Evolutionary conservation across 2,113 vertebrate genomes (phyloP).

Genomic region (Clarias batrachus): DNA sequence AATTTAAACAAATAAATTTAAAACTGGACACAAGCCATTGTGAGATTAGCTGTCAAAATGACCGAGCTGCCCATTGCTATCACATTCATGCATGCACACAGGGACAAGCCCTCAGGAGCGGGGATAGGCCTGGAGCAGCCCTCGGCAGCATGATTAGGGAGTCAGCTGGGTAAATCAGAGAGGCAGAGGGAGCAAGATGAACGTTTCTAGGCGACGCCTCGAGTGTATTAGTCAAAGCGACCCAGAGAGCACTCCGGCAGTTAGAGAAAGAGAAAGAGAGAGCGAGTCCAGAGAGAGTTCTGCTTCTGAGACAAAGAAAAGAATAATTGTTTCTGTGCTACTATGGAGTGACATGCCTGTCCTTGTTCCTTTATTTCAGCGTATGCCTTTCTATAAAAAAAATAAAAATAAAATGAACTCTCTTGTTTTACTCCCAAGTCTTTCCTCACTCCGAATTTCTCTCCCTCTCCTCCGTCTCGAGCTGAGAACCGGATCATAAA

Average conservation of each 20-base stretch:
- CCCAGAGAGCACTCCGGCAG: conserved; percentile 31
- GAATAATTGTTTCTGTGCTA: conserved; percentile 50
- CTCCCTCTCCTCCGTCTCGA: not conserved
- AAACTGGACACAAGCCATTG: not conserved
- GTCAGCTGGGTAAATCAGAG: conserved; percentile 21
- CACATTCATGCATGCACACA: not conserved
- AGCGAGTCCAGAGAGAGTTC: conserved; percentile 38
- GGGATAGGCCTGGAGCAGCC: conserved; percentile 34
- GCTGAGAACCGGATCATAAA: conserved; percentile 4
- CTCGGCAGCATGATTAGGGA: conserved; percentile 35
- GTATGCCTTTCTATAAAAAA: not conserved
- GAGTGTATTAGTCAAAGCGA: conserved; percentile 41
- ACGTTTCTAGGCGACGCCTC: conserved; percentile 49
- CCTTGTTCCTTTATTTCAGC: conserved; percentile 1
- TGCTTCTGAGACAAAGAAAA: conserved; percentile 8
- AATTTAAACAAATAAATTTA: not conserved
- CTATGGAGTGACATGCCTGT: conserved; percentile 29
- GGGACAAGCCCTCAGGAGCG: conserved; percentile 13
- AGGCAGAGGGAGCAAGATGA: conserved; percentile 21
- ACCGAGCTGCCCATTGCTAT: conserved; percentile 5
- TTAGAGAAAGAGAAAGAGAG: conserved; percentile 22
- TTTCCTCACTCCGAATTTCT: not conserved
- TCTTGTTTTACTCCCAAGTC: not conserved
- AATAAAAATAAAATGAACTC: not conserved
- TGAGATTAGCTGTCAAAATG: conserved; percentile 15